phyloP scores from a whole-genome alignment of 2,113 vertebrate species.

The Pelecanoides urinatrix region DNA sequence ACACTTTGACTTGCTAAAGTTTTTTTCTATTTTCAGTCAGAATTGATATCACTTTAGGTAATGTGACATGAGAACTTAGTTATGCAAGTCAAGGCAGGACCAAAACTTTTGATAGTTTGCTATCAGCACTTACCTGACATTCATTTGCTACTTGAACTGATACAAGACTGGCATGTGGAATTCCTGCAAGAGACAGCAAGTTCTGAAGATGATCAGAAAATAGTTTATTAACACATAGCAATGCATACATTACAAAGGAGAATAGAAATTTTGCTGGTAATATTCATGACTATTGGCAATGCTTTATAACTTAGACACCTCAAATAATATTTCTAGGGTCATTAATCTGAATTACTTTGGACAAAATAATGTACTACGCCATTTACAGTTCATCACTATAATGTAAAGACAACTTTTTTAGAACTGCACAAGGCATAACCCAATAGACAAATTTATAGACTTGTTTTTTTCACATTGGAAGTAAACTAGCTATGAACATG shows the following conservation, averaged over 20 bases:
- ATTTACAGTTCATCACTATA: slow-evolving; percentile 66
- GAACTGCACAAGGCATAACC: slow-evolving; percentile 40
- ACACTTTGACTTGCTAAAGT: neutral
- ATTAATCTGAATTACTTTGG: slow-evolving; percentile 69
- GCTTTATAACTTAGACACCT: slow-evolving; percentile 37
- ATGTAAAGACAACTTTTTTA: slow-evolving; percentile 32
- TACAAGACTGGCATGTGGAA: neutral
- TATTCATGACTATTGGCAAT: slow-evolving; percentile 42
- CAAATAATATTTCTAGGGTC: slow-evolving; percentile 53
- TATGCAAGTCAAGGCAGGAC: neutral
- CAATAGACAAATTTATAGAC: slow-evolving; percentile 60
- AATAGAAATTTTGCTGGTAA: slow-evolving; percentile 15
- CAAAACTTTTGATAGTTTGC: neutral
- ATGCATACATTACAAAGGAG: slow-evolving; percentile 23
- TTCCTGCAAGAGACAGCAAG: neutral
- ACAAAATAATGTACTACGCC: slow-evolving; percentile 49
- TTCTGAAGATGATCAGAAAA: neutral
- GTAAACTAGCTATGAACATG: slow-evolving; percentile 49
- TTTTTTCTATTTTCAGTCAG: neutral
- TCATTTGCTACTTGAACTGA: neutral
- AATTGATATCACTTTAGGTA: neutral
- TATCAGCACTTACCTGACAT: neutral
- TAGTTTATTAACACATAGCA: slow-evolving; percentile 28
- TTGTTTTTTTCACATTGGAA: slow-evolving; percentile 57
- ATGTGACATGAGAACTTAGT: neutral